A percentile compares a stretch with the other conserved stretches of the same genome.
phyloP scores from a whole-genome alignment of 2,113 vertebrate species.

The Callionymus lyra region DNA sequence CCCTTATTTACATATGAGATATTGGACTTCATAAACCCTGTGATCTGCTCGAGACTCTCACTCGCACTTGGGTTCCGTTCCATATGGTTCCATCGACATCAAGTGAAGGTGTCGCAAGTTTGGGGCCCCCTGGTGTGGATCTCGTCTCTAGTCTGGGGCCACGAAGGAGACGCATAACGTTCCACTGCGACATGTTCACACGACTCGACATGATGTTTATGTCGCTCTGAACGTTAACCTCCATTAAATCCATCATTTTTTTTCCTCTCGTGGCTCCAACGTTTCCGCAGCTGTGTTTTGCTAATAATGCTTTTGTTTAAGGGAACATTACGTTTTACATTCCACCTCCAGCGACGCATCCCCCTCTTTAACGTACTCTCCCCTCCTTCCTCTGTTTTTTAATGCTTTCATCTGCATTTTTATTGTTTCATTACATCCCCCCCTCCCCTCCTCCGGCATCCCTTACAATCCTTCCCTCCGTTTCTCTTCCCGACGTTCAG shows the following conservation, averaged over 20 bases:
- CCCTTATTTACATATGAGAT: too few relatives aligned
- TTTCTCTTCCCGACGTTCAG: slow-evolving; percentile 25
- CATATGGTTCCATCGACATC: too few relatives aligned
- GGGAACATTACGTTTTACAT: slow-evolving; percentile 28
- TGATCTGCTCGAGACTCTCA: too few relatives aligned
- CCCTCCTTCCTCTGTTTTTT: slow-evolving; percentile 28
- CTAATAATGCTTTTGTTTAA: slow-evolving; percentile 10
- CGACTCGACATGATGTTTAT: too few relatives aligned
- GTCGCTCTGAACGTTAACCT: too few relatives aligned
- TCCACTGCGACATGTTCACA: too few relatives aligned
- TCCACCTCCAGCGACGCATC: slow-evolving; percentile 6
- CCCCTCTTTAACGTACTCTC: slow-evolving; percentile 29
- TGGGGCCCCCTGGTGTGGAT: too few relatives aligned
- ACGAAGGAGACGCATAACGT: too few relatives aligned
- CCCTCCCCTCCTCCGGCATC: slow-evolving; percentile 16
- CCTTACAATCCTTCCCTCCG: slow-evolving; percentile 31
- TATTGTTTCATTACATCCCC: slow-evolving; percentile 50
- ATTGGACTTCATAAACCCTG: too few relatives aligned
- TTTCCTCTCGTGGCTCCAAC: neutral
- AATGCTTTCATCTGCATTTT: slow-evolving; percentile 51
- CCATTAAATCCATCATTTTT: neutral
- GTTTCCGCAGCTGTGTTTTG: slow-evolving; percentile 5
- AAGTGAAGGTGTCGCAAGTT: too few relatives aligned
- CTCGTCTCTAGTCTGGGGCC: too few relatives aligned
- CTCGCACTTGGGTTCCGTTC: too few relatives aligned